Conservation (phyloP, 2,888 invertebrate species). For the Elysia crispata region DNA sequence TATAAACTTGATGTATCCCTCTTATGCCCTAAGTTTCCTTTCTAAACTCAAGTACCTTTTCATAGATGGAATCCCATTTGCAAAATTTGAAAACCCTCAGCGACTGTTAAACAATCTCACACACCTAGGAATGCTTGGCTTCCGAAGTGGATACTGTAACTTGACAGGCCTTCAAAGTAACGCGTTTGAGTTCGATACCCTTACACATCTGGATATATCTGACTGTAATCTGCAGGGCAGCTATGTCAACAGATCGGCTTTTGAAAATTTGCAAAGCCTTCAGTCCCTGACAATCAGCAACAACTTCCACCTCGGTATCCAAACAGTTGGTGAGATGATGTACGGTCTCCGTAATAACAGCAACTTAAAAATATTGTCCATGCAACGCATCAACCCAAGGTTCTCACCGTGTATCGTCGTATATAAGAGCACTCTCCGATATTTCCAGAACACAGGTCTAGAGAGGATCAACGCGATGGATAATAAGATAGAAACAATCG, state of each 20-base stretch:
- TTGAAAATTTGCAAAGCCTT: constrained; percentile 15
- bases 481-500: constrained; percentile 50
- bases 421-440: constrained; percentile 6
- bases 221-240: constrained; percentile 29
- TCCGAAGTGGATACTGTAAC: constrained; percentile 21
- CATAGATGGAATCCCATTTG: constrained; percentile 39
- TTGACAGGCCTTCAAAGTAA: background rate
- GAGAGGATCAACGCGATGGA: constrained; percentile 41
- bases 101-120: background rate
- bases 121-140: constrained; percentile 21
- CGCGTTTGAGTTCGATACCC: constrained; percentile 25
- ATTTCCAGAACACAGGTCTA: constrained; percentile 38
- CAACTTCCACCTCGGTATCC: constrained; percentile 39
- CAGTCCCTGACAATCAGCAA: constrained; percentile 30
- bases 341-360: constrained; percentile 32
- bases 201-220: constrained; percentile 35
- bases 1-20: constrained; percentile 30
- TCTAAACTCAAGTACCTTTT: constrained; percentile 2
- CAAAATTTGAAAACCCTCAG: background rate
- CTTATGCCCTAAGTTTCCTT: constrained; percentile 36
- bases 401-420: constrained; percentile 39
- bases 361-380: constrained; percentile 17
- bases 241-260: background rate
- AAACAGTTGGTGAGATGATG: constrained; percentile 34
- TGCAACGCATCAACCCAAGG: constrained; percentile 22